Conservation (phyloP, 2,113 vertebrate species). For the Aphelocoma coerulescens region DNA sequence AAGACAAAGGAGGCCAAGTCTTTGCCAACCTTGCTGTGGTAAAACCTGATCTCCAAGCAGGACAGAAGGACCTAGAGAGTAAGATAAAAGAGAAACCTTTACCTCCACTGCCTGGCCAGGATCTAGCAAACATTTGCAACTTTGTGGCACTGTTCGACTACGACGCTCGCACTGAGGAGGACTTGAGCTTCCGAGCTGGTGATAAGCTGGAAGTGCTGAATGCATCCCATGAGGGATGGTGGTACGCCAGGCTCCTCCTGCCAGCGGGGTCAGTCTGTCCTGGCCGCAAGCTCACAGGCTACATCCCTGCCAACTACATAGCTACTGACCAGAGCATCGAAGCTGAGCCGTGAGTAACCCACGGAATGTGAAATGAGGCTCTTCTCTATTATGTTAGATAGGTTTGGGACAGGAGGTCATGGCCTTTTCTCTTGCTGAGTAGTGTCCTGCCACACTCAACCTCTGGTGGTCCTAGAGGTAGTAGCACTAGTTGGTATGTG, state of each 20-base stretch:
- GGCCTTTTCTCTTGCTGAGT: background rate
- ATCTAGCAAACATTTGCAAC: background rate
- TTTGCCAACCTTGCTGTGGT: background rate
- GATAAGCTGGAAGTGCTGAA: conserved; percentile 82
- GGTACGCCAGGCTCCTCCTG: conserved; percentile 79
- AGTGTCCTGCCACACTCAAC: background rate
- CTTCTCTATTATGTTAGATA: background rate
- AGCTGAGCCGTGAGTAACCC: conserved; percentile 86
- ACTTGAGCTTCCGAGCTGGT: conserved; percentile 84
- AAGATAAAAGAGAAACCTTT: background rate
- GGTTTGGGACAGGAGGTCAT: background rate
- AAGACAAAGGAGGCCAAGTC: background rate
- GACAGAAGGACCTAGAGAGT: background rate
- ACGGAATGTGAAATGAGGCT: rapidly evolving
- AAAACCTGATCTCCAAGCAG: background rate
- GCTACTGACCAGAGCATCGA: conserved; percentile 83
- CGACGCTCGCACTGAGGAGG: conserved; percentile 83
- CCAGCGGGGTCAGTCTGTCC: conserved; percentile 42
- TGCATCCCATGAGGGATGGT: conserved; percentile 82
- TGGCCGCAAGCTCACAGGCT: conserved; percentile 72
- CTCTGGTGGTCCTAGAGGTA: background rate
- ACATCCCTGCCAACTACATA: conserved; percentile 92
- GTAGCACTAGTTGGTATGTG: rapidly evolving
- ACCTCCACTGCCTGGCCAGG: background rate
- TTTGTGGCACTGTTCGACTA: conserved; percentile 90